A percentile compares a stretch with the other conserved stretches of the same genome.
Conservation (phyloP, 2,113 vertebrate species). For the Gadus chalcogrammus region DNA sequence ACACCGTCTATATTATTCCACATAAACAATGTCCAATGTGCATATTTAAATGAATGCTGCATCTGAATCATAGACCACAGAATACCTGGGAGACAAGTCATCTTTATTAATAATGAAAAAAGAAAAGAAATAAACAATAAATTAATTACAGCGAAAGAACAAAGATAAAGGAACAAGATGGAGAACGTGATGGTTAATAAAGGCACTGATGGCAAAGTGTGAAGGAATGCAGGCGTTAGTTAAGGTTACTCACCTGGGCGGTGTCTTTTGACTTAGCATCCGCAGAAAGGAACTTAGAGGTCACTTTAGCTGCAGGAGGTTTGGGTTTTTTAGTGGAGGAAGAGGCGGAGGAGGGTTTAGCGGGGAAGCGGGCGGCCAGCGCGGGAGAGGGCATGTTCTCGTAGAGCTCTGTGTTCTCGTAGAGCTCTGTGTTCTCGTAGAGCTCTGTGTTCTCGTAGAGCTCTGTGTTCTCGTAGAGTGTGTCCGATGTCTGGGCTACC, state of each 20-base stretch:
- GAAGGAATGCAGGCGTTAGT: not conserved
- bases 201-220: not conserved
- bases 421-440: constrained; percentile 90
- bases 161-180: too few relatives aligned
- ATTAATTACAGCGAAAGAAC: too few relatives aligned
- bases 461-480: constrained; percentile 83
- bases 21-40: too few relatives aligned
- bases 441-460: constrained; percentile 88
- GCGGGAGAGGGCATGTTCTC: constrained; percentile 89
- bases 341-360: constrained; percentile 72
- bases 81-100: too few relatives aligned
- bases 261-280: constrained; percentile 83
- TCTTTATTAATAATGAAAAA: too few relatives aligned
- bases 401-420: too few relatives aligned
- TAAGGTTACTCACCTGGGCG: constrained; percentile 83
- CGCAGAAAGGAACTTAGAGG: constrained; percentile 73
- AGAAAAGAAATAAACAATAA: too few relatives aligned
- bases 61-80: too few relatives aligned
- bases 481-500: constrained; percentile 72
- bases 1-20: too few relatives aligned
- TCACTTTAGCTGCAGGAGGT: constrained; percentile 70
- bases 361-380: constrained; percentile 75
- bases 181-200: not conserved
- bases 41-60: too few relatives aligned
- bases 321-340: constrained; percentile 81